phyloP scores from a whole-genome alignment of 2,113 vertebrate genomes.

The Peromyscus maniculatus region DNA sequence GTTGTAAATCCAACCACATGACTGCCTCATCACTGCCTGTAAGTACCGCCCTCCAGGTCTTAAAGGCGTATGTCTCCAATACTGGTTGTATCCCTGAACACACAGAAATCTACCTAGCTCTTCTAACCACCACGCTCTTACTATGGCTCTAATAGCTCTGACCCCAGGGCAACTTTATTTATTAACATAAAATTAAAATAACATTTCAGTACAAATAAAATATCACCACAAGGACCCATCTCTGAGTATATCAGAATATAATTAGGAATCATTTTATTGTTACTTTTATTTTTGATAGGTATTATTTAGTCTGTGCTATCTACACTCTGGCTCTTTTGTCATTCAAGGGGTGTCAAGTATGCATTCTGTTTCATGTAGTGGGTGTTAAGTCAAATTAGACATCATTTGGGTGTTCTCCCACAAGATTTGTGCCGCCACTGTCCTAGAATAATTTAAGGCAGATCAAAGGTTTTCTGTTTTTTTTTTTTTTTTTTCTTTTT shows the following conservation, averaged over 20 bases:
- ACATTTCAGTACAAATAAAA: too few relatives aligned
- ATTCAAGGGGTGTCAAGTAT: not conserved
- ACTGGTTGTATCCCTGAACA: too few relatives aligned
- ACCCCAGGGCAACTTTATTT: too few relatives aligned
- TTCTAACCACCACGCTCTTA: too few relatives aligned
- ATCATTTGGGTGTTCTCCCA: not conserved
- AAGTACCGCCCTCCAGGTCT: too few relatives aligned
- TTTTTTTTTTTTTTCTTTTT: not conserved
- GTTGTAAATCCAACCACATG: too few relatives aligned
- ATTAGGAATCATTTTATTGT: not conserved
- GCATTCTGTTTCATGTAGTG: not conserved
- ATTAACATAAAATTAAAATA: too few relatives aligned
- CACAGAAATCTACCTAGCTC: too few relatives aligned
- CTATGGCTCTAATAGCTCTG: too few relatives aligned
- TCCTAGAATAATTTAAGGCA: not conserved
- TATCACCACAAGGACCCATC: too few relatives aligned
- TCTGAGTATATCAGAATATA: not conserved
- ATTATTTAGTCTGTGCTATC: not conserved
- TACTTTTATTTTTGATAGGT: not conserved
- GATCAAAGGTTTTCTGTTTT: not conserved
- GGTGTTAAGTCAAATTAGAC: not conserved
- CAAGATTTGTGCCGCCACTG: not conserved
- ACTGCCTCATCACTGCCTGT: too few relatives aligned
- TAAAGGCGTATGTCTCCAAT: too few relatives aligned
- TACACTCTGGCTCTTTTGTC: not conserved